These are phyloP conservation scores for Silurus asotus DNA, from an alignment of 2,113 vertebrate genomes.

Conservation along the genomic window DNA sequence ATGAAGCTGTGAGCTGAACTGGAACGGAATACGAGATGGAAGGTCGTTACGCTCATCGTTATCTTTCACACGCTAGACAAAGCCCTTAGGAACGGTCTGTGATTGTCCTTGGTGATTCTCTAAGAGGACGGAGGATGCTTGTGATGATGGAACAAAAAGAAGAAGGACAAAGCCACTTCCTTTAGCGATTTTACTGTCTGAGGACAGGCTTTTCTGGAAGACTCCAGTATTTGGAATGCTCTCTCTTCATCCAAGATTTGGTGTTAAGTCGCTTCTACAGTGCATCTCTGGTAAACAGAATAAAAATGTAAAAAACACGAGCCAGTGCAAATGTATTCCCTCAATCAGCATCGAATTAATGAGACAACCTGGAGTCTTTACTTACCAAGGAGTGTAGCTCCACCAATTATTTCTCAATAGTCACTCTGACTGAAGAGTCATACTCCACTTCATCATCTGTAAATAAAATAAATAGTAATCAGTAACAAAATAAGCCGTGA, in stretches of 20 bases:
- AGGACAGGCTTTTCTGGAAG: constrained; percentile 22
- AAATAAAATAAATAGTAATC: constrained; percentile 44
- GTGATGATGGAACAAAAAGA: neutral
- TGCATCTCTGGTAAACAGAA: constrained; percentile 18
- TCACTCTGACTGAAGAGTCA: constrained; percentile 70
- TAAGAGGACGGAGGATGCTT: neutral
- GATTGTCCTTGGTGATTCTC: constrained; percentile 11
- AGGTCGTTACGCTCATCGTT: constrained; percentile 1
- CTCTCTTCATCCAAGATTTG: constrained; percentile 15
- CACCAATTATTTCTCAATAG: constrained; percentile 64
- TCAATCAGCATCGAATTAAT: neutral
- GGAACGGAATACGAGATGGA: neutral
- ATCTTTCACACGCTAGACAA: neutral
- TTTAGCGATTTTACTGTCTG: neutral
- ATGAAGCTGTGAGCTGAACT: neutral
- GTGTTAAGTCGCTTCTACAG: constrained; percentile 3
- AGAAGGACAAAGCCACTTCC: neutral
- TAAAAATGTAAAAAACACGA: constrained; percentile 18
- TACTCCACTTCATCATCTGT: constrained; percentile 62
- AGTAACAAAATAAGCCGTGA: neutral
- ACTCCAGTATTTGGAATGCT: constrained; percentile 28
- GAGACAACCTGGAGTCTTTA: constrained; percentile 22
- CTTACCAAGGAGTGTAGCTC: constrained; percentile 15
- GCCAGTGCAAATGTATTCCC: neutral
- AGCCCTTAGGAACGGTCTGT: constrained; percentile 1